phyloP scores from a whole-genome alignment of 2,797 vertebrate species.

The Lerista edwardsae region DNA sequence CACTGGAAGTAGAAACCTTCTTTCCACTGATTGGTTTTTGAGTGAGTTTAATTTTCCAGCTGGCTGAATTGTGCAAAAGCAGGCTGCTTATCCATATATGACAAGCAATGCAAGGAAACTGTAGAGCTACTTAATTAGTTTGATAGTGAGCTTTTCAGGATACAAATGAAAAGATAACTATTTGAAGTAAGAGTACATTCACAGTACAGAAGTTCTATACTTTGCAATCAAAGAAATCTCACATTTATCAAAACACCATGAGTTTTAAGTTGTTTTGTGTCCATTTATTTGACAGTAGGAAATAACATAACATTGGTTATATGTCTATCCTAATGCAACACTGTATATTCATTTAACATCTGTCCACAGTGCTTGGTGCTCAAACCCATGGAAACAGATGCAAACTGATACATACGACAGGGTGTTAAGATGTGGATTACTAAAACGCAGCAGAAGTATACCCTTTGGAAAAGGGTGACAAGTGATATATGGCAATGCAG shows the following conservation, averaged over 20 bases:
- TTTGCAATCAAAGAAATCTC: background rate
- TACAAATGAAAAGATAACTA: background rate
- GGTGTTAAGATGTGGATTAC: too few species aligned
- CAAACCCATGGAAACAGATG: too few species aligned
- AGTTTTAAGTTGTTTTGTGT: background rate
- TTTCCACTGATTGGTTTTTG: background rate
- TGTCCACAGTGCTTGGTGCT: too few species aligned
- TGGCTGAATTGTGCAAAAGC: background rate
- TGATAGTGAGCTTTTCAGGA: background rate
- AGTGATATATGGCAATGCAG: too few species aligned
- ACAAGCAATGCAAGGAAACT: background rate
- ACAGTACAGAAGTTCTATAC: background rate
- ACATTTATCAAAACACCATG: background rate
- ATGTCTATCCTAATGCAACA: background rate
- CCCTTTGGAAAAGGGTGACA: too few species aligned
- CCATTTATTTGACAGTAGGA: background rate
- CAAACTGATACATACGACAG: too few species aligned
- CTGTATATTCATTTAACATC: background rate
- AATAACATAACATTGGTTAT: background rate
- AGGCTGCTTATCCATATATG: background rate
- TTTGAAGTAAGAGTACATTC: background rate
- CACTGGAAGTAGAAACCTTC: background rate
- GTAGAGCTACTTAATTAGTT: background rate
- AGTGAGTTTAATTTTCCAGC: background rate
- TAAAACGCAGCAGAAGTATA: too few species aligned